Conservation (phyloP, 2,113 vertebrate genomes). For the Brienomyrus brachyistius region DNA sequence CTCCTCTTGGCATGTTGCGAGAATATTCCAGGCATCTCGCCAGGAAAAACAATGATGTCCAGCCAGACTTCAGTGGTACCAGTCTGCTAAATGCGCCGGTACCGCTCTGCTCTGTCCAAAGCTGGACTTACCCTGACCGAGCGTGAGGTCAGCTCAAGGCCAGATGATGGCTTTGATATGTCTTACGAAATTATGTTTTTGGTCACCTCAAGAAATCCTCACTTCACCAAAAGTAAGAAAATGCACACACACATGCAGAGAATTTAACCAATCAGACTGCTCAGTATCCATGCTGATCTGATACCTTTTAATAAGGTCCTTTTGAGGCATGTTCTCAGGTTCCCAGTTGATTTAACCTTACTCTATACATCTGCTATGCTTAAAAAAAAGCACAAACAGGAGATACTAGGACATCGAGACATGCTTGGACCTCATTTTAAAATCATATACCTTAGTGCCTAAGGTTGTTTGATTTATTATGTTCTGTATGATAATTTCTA, state of each 20-base stretch:
- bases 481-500: not conserved
- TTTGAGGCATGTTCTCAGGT: not conserved
- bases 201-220: not conserved
- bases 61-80: conserved; percentile 30
- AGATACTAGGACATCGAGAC: not conserved
- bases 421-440: not conserved
- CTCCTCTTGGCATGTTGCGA: conserved; percentile 12
- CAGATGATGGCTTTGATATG: not conserved
- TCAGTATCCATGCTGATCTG: not conserved
- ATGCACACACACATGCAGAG: not conserved
- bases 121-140: not conserved
- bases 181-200: not conserved
- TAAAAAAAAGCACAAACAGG: not conserved
- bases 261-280: not conserved
- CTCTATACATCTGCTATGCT: not conserved
- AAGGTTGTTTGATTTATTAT: not conserved
- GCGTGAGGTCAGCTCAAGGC: not conserved
- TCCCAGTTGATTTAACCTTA: not conserved
- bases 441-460: not conserved
- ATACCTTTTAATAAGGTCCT: not conserved
- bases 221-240: not conserved
- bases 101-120: not conserved
- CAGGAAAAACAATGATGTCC: conserved; percentile 36
- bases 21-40: conserved; percentile 35
- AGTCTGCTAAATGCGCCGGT: not conserved